Evolutionary conservation across 1,140 invertebrate species (phyloP), one percentile per base, ranked within the genome.

Genomic region (Trialeurodes vaporariorum): DNA sequence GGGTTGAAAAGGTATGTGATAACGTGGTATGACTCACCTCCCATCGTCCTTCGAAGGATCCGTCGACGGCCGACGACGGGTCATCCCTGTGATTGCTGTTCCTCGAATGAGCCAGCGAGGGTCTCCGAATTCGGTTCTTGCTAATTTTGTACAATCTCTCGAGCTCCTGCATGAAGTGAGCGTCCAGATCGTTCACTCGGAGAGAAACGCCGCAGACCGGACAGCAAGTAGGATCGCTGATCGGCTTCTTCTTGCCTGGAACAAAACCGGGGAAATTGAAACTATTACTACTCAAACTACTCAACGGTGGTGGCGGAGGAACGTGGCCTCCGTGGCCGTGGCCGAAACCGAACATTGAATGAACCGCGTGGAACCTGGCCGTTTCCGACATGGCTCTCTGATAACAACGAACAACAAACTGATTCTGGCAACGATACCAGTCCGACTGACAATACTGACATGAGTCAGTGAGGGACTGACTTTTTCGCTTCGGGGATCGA

Each of bases 161-260:
- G 69, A 93, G 76, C 76, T 93, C 91, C 64, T 86, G 80, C 13
- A 83, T 79, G 68, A 90, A 86, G 76, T 93, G 91, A 59, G 85
- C 79, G 71, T 91, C 87, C 26, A 91, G 76, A 75, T 93, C 90
- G 25, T 85, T 83, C 2, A 83, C 79, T 68, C 88, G 81, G 27
- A 93, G 80, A 25, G 89, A 89, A 13, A 87, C 81, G 63, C 90
- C 86, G 80, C 91, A 93, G 9, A 89, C 86, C 21, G 91, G 90
- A 78, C 91, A 93, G 75, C 85, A 86, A 25, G 83, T 82, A 5
- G 85, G 83, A 72, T 89, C 85, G 2, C 63, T 21, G 24, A 63
- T 24, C 25, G 63, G 61, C 40, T 65, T 64, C 66, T 65, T 27
- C 5, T 49, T 49, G 5, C 34, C 34, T 49, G 34, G 5, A 17